Evolutionary conservation across 2,797 vertebrate species (phyloP).

Genomic region (Taenioides sp.): DNA sequence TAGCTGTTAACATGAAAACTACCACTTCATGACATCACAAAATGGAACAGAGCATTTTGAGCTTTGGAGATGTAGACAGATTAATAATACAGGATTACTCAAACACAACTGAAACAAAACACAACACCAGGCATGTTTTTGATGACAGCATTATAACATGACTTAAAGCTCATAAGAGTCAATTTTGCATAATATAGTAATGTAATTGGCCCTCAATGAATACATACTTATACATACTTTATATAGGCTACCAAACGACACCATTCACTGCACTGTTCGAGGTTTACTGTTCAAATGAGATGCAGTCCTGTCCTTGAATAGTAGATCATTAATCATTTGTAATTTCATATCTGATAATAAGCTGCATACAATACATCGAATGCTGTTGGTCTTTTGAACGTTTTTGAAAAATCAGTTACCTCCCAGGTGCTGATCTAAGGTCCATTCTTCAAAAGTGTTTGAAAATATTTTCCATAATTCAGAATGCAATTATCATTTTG

Average conservation of each 20-base stretch:
- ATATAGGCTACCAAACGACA: not conserved
- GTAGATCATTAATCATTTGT: not conserved
- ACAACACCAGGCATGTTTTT: too few species aligned
- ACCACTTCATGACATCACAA: too few species aligned
- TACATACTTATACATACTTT: not conserved
- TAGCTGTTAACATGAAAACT: too few species aligned
- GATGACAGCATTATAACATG: too few species aligned
- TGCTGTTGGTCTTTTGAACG: not conserved
- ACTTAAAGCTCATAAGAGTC: too few species aligned
- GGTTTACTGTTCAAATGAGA: not conserved
- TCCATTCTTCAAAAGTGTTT: not conserved
- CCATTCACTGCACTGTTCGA: not conserved
- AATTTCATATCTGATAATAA: not conserved
- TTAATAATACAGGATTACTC: too few species aligned
- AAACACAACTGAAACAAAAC: too few species aligned
- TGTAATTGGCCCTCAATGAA: not conserved
- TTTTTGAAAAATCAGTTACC: not conserved
- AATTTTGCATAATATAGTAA: too few species aligned
- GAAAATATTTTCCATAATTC: conserved; percentile 1
- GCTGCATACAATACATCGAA: not conserved
- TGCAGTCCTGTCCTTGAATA: not conserved
- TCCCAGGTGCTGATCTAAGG: not conserved
- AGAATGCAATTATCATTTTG: not conserved
- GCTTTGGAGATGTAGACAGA: too few species aligned
- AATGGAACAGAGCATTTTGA: too few species aligned